Evolutionary conservation across 2,888 invertebrate species (phyloP), one percentile per base, ranked within the genome.

Genomic region (Chelonus formosanus): DNA sequence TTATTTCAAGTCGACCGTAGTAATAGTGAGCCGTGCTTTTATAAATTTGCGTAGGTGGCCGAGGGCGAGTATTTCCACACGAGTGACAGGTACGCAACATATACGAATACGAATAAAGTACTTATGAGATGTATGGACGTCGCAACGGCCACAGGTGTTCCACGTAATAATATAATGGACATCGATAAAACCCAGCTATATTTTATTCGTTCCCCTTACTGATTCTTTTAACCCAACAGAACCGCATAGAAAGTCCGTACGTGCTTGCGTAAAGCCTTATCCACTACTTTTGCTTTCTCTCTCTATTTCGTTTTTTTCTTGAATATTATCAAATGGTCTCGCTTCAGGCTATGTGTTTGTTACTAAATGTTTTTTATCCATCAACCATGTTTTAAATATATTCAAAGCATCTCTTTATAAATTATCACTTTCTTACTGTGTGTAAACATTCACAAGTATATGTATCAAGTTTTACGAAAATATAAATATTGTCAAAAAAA

Each of bases 11-110:
- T 59, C 47, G 20, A 44, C 44, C 65, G 6, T 58, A 43, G 43
- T 68, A 69, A 70, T 75, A 76, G 75, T 76, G 73, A 69, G 62
- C 63, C 66, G 70, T 62, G 66, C 61, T 57, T 55, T 55, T 64
- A 57, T 65, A 60, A 68, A 69, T 59, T 60, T 63, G 79, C 78
- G 79, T 79, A 76, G 79, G 79, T 77, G 79, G 74, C 61, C 69
- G 68, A 60, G 71, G 68, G 68, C 68, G 64, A 59, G 68, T 68
- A 73, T 75, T 74, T 76, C 74, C 62, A 74, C 73, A 71, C 73
- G 64, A 52, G 70, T 60, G 63, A 70, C 75, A 73, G 53, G 45
- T 57, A 56, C 47, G 56, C 65, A 58, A 61, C 43, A 48, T n/a
- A 10, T 10, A 10, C 10, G 10, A 5, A 48, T 52, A 52, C 52